phyloP scores from a whole-genome alignment of 2,888 invertebrate genomes.

The Pachymerium ferrugineum region DNA sequence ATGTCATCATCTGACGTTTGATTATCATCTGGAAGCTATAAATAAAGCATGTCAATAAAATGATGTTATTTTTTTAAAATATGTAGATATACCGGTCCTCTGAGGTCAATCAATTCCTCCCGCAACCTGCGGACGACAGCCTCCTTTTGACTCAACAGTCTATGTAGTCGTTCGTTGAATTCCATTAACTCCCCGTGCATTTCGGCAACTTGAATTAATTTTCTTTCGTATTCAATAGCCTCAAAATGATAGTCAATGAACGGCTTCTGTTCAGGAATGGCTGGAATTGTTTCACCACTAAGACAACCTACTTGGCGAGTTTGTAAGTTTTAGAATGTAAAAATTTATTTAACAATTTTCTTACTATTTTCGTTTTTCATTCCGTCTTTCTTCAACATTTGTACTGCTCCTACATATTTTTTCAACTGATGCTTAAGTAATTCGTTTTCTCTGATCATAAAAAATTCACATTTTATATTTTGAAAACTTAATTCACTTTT shows the following conservation, averaged over 20 bases:
- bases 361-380: slow-evolving; percentile 8
- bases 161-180: slow-evolving; percentile 76
- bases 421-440: slow-evolving; percentile 74
- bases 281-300: slow-evolving; percentile 29
- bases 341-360: background rate
- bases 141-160: slow-evolving; percentile 61
- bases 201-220: slow-evolving; percentile 80
- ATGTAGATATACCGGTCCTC: slow-evolving; percentile 53
- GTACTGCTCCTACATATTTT: slow-evolving; percentile 82
- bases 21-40: slow-evolving; percentile 44
- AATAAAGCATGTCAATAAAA: slow-evolving; percentile 5
- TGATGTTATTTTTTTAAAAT: background rate
- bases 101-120: slow-evolving; percentile 60
- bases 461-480: background rate
- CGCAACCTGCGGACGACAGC: slow-evolving; percentile 56
- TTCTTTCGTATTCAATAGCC: slow-evolving; percentile 73
- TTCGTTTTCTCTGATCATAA: slow-evolving; percentile 66
- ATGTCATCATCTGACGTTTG: slow-evolving; percentile 48
- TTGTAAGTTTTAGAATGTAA: background rate
- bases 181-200: slow-evolving; percentile 94
- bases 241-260: slow-evolving; percentile 56
- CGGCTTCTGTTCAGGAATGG: slow-evolving; percentile 30
- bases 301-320: slow-evolving; percentile 25
- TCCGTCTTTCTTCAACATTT: slow-evolving; percentile 63
- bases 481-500: background rate